Conservation (phyloP, 1,140 invertebrate species). For the Drosophila navojoa region DNA sequence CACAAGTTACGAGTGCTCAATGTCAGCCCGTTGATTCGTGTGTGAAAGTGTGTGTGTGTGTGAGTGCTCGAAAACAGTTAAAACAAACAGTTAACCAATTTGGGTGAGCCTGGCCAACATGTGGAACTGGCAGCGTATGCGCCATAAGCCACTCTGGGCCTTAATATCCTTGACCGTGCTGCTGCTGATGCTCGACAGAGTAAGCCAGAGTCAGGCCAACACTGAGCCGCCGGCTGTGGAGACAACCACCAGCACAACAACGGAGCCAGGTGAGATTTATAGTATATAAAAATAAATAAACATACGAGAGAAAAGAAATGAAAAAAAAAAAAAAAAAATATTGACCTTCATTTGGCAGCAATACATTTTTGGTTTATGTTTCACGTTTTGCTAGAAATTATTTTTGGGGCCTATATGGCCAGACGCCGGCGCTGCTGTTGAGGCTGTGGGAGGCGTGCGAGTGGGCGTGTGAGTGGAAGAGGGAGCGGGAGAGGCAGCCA, state of each 20-base stretch:
- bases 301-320: no score
- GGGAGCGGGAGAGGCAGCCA: constrained; percentile 26
- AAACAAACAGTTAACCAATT: constrained; percentile 21
- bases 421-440: constrained; percentile 25
- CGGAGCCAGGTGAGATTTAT: constrained; percentile 74
- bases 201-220: constrained; percentile 62
- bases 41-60: neutral
- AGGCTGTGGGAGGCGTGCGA: constrained; percentile 27
- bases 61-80: constrained; percentile 14
- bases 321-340: neutral
- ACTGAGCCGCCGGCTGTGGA: constrained; percentile 59
- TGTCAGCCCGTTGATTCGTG: constrained; percentile 41
- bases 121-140: constrained; percentile 70
- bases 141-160: constrained; percentile 76
- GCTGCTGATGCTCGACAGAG: constrained; percentile 67
- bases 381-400: constrained; percentile 43
- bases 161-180: constrained; percentile 75
- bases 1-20: constrained; percentile 36
- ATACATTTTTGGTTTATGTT: neutral
- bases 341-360: constrained; percentile 57
- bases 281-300: no score
- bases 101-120: constrained; percentile 47
- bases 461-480: neutral
- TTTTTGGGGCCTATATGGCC: constrained; percentile 29
- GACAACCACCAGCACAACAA: constrained; percentile 73